Evolutionary conservation across 2,888 invertebrate genomes (phyloP).

Genomic region (Trachelus stipa): DNA sequence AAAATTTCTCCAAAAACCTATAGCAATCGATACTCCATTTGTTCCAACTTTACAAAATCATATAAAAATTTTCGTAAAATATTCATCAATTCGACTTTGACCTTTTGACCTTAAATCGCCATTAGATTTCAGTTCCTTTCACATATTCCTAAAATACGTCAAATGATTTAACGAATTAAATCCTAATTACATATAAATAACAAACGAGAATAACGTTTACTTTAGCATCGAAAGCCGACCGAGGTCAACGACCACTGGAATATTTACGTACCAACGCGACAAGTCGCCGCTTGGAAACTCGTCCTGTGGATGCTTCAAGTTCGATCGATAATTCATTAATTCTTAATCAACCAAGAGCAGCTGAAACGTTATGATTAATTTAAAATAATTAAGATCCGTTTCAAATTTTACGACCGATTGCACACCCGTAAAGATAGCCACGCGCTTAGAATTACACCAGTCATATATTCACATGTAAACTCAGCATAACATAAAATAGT

Average conservation of each 20-base stretch:
- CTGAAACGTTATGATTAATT: background rate
- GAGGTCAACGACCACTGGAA: slow-evolving; percentile 62
- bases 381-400: background rate
- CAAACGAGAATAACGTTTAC: slow-evolving; percentile 35
- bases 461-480: background rate
- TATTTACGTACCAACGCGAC: slow-evolving; percentile 59
- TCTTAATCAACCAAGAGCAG: background rate
- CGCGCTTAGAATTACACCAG: background rate
- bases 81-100: background rate
- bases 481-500: background rate
- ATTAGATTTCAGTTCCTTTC: no score
- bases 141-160: background rate
- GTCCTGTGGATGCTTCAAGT: slow-evolving; percentile 29
- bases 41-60: background rate
- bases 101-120: background rate
- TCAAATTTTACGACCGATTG: background rate
- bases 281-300: slow-evolving; percentile 39
- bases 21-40: background rate
- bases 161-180: no score
- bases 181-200: slow-evolving; percentile 6
- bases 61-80: background rate
- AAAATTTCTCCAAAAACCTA: background rate
- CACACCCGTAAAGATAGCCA: background rate
- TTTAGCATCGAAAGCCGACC: slow-evolving; percentile 58
- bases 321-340: slow-evolving; percentile 1